These are phyloP conservation scores for Cryptosula pallasiana DNA, from an alignment of 2,888 invertebrate genomes.

Conservation along the genomic window DNA sequence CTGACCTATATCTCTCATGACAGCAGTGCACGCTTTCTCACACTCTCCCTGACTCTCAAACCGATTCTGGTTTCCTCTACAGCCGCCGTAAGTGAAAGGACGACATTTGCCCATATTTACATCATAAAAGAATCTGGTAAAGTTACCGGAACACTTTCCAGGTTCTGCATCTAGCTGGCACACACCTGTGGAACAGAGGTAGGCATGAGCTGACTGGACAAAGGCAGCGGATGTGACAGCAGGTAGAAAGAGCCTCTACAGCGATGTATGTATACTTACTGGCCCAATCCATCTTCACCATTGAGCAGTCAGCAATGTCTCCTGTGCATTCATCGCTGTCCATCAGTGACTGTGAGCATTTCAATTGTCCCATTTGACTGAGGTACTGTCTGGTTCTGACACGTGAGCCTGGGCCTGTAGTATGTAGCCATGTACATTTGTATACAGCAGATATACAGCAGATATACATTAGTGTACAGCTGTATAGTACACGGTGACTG, in stretches of 20 bases:
- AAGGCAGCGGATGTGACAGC: too few species aligned
- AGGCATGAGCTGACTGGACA: background rate
- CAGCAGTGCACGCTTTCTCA: conserved; percentile 47
- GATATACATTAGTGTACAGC: too few species aligned
- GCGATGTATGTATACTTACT: too few species aligned
- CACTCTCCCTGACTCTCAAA: conserved; percentile 61
- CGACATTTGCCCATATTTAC: conserved; percentile 66
- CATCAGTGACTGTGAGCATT: conserved; percentile 56
- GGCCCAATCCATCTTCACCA: conserved; percentile 50
- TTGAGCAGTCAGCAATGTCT: conserved; percentile 43
- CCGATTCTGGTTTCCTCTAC: conserved; percentile 82
- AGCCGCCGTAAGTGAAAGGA: conserved; percentile 80
- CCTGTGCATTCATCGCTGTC: conserved; percentile 43
- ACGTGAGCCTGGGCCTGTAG: background rate
- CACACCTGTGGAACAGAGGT: conserved; percentile 34
- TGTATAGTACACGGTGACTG: too few species aligned
- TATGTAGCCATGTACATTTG: too few species aligned
- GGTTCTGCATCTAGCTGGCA: conserved; percentile 59
- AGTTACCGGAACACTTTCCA: conserved; percentile 83
- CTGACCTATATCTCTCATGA: conserved; percentile 31
- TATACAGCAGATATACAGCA: too few species aligned
- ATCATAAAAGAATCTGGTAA: conserved; percentile 83
- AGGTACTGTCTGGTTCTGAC: conserved; percentile 54
- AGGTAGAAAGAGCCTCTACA: too few species aligned
- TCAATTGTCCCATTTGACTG: conserved; percentile 65